Evolutionary conservation across 2,113 vertebrate species (phyloP).

Genomic region (Lycaon pictus): DNA sequence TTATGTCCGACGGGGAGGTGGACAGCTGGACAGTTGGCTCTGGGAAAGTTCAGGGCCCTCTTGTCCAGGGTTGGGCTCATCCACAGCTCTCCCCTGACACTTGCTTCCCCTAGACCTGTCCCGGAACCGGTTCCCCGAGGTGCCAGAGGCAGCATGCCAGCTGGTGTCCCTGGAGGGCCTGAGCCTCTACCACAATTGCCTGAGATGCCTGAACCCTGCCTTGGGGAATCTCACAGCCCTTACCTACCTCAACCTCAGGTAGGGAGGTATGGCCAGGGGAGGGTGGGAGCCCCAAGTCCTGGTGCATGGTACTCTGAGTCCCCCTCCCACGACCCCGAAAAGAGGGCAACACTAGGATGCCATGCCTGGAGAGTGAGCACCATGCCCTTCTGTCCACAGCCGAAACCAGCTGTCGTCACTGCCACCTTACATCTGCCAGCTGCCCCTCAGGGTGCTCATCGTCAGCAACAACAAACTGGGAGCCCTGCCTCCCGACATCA

Average conservation of each 20-base stretch:
- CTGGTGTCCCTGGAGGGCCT: slow-evolving; percentile 95
- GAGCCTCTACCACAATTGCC: slow-evolving; percentile 96
- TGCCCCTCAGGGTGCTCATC: slow-evolving; percentile 94
- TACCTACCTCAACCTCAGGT: slow-evolving; percentile 94
- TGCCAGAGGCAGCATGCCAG: slow-evolving; percentile 94
- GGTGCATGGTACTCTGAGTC: neutral
- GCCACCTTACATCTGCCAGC: slow-evolving; percentile 92
- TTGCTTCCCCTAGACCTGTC: slow-evolving; percentile 90
- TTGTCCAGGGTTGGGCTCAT: neutral
- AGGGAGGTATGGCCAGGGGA: neutral
- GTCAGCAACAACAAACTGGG: slow-evolving; percentile 96
- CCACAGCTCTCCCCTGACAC: neutral
- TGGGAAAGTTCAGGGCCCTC: neutral
- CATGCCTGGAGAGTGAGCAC: neutral
- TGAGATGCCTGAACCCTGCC: slow-evolving; percentile 91
- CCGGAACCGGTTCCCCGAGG: slow-evolving; percentile 95
- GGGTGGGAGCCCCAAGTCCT: neutral
- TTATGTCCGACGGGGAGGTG: neutral
- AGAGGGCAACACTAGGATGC: neutral
- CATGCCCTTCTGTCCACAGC: slow-evolving; percentile 82
- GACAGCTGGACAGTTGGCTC: neutral
- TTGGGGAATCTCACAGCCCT: slow-evolving; percentile 94
- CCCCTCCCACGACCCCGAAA: neutral
- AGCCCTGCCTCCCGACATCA: slow-evolving; percentile 89
- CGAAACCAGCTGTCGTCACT: slow-evolving; percentile 94